These are phyloP conservation scores for Baccha elongata DNA, from an alignment of 2,888 invertebrate genomes.

Conservation along the genomic window DNA sequence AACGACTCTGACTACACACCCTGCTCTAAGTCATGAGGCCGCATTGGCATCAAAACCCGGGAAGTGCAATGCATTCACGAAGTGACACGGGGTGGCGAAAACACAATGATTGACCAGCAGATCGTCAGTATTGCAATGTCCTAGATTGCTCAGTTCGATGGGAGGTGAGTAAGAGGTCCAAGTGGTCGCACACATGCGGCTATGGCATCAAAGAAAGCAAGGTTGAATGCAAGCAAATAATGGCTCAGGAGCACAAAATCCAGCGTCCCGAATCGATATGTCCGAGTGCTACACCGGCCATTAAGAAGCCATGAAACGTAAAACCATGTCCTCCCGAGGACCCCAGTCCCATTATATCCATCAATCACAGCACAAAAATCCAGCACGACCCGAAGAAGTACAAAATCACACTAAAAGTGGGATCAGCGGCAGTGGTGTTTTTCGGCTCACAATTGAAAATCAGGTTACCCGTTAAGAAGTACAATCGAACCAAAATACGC, in stretches of 20 bases:
- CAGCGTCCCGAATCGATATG: slow-evolving; percentile 90
- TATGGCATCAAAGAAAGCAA: slow-evolving; percentile 93
- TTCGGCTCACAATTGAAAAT: slow-evolving; percentile 96
- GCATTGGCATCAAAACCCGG: slow-evolving; percentile 94
- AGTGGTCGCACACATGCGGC: slow-evolving; percentile 96
- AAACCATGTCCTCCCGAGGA: slow-evolving; percentile 90
- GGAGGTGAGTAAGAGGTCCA: slow-evolving; percentile 94
- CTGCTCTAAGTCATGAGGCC: slow-evolving; percentile 97
- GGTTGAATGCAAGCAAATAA: slow-evolving; percentile 94
- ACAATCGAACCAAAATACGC: slow-evolving; percentile 90
- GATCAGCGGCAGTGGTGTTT: slow-evolving; percentile 94
- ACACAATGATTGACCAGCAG: slow-evolving; percentile 94
- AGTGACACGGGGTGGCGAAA: slow-evolving; percentile 93
- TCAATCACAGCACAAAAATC: slow-evolving; percentile 91
- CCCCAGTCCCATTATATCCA: slow-evolving; percentile 88
- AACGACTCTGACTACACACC: slow-evolving; percentile 94
- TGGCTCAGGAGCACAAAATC: slow-evolving; percentile 95
- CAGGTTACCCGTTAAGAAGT: slow-evolving; percentile 94
- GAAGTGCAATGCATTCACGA: slow-evolving; percentile 86
- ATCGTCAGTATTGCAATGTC: slow-evolving; percentile 95
- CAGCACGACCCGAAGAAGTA: slow-evolving; percentile 92
- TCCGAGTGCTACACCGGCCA: slow-evolving; percentile 88
- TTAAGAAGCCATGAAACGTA: slow-evolving; percentile 93
- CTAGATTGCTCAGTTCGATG: slow-evolving; percentile 96
- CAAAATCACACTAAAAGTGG: slow-evolving; percentile 93